phyloP scores from a whole-genome alignment of 2,113 vertebrate species.

The Hemiscyllium ocellatum region DNA sequence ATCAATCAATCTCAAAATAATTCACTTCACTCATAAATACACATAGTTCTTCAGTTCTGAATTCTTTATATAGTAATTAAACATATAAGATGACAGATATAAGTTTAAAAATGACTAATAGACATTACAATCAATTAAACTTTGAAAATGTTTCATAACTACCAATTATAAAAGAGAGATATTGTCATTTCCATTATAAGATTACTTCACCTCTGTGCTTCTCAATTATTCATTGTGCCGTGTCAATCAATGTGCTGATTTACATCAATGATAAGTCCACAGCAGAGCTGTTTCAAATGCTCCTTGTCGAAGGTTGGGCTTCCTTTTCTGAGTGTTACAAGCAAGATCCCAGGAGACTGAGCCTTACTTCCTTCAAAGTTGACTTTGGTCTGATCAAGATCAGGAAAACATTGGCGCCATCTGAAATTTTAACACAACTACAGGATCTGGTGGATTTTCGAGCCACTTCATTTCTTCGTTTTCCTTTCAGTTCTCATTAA shows the following conservation, averaged over 20 bases:
- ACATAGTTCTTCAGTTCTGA: background rate
- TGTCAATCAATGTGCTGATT: constrained; percentile 24
- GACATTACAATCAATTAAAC: constrained; percentile 2
- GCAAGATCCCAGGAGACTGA: background rate
- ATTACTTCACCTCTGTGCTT: background rate
- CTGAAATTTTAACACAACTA: background rate
- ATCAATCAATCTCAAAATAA: background rate
- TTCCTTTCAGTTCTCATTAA: background rate
- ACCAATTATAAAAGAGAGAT: background rate
- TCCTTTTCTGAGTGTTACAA: constrained; percentile 13
- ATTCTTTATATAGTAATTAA: background rate
- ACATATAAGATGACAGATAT: background rate
- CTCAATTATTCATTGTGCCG: constrained; percentile 11
- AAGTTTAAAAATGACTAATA: background rate
- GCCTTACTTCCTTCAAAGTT: background rate
- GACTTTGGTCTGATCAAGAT: constrained; percentile 16
- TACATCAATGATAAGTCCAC: constrained; percentile 24
- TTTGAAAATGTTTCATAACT: background rate
- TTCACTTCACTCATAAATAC: background rate
- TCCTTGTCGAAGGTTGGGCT: background rate
- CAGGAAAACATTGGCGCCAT: background rate
- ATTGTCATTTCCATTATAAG: background rate
- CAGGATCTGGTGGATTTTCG: background rate
- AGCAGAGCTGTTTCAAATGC: constrained; percentile 4
- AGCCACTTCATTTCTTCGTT: background rate